Evolutionary conservation across 2,113 vertebrate species (phyloP).

Genomic region (Aegotheles bennettii): DNA sequence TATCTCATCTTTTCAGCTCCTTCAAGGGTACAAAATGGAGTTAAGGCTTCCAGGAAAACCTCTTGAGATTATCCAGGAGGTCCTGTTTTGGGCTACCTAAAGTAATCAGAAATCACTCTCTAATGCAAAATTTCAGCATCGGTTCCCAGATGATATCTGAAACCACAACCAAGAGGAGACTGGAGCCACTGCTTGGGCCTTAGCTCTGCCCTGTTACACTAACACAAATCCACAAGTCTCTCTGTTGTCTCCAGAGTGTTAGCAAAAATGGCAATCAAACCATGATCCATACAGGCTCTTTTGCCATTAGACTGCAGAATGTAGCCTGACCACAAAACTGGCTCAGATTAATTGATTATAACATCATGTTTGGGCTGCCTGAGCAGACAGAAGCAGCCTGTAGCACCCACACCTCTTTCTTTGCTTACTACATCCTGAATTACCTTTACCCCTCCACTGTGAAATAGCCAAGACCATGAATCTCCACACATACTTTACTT

Average conservation of each 20-base stretch:
- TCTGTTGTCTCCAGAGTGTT: neutral
- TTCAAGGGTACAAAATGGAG: neutral
- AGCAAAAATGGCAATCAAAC: neutral
- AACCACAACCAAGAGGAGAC: neutral
- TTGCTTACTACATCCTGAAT: neutral
- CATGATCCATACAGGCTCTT: neutral
- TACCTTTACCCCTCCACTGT: neutral
- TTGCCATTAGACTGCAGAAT: neutral
- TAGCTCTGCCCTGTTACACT: neutral
- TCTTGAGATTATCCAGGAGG: neutral
- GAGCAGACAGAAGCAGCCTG: neutral
- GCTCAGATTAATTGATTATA: neutral
- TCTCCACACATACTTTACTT: neutral
- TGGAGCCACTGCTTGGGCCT: neutral
- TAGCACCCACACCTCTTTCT: neutral
- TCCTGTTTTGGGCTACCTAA: neutral
- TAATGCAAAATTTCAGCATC: neutral
- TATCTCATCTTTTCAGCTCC: neutral
- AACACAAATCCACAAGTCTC: neutral
- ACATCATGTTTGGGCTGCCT: neutral
- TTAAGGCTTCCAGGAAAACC: neutral
- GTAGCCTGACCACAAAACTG: neutral
- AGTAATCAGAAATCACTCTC: neutral
- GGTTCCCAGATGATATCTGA: neutral
- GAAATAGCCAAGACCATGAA: neutral